Percentiles rank a stretch among this genome's conserved stretches.
phyloP scores from a whole-genome alignment of 2,888 invertebrate species.

The Microchrysa polita region DNA sequence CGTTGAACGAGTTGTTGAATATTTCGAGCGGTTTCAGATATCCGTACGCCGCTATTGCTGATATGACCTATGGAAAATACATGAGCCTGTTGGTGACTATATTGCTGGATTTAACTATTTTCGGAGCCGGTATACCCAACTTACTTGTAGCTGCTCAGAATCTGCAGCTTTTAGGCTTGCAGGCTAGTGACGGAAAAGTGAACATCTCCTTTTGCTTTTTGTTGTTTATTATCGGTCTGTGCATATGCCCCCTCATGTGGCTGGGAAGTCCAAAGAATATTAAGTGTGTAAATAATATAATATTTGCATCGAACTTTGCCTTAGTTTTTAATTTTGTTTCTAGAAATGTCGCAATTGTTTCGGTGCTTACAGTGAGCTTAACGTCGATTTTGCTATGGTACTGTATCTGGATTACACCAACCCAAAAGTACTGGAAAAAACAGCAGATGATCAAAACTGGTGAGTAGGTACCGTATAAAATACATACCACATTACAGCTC shows the following conservation, averaged over 20 bases:
- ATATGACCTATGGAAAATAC: slow-evolving; percentile 76
- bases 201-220: slow-evolving; percentile 83
- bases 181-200: slow-evolving; percentile 72
- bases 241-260: slow-evolving; percentile 86
- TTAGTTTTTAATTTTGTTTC: slow-evolving; percentile 11
- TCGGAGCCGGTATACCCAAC: slow-evolving; percentile 82
- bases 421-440: slow-evolving; percentile 59
- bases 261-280: slow-evolving; percentile 91
- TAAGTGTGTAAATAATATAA: slow-evolving; percentile 71
- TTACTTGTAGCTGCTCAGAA: slow-evolving; percentile 83
- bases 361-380: slow-evolving; percentile 71
- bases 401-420: slow-evolving; percentile 66
- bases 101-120: slow-evolving; percentile 78
- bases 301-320: slow-evolving; percentile 37
- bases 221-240: slow-evolving; percentile 78
- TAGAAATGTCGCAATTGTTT: slow-evolving; percentile 73
- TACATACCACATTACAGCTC: too few species aligned
- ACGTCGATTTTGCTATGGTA: slow-evolving; percentile 75
- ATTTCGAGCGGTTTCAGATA: slow-evolving; percentile 67
- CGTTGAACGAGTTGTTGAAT: background rate
- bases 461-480: too few species aligned
- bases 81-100: slow-evolving; percentile 73
- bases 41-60: slow-evolving; percentile 86
- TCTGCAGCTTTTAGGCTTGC: slow-evolving; percentile 78
- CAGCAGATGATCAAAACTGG: slow-evolving; percentile 59